These are phyloP conservation scores for Cryptosula pallasiana DNA, from an alignment of 2,888 invertebrate genomes.

Conservation along the genomic window DNA sequence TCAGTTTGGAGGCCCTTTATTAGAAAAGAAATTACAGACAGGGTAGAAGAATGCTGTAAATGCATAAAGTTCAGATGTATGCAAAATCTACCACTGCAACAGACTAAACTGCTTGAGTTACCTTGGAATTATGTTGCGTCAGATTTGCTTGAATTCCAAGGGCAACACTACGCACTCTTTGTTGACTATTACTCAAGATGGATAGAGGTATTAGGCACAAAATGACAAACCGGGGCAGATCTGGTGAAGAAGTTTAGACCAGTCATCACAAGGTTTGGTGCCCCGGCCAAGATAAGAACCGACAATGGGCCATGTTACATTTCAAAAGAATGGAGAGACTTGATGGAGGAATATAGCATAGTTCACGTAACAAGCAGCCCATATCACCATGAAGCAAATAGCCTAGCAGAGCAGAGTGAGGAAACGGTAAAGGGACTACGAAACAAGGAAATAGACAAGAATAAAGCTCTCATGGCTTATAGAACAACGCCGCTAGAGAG, in stretches of 20 bases:
- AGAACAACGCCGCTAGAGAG: too few relatives aligned
- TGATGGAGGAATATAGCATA: too few relatives aligned
- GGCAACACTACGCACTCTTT: neutral
- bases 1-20: neutral
- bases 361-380: neutral
- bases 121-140: neutral
- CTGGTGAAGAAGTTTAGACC: too few relatives aligned
- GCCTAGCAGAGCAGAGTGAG: neutral
- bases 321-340: too few relatives aligned
- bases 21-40: neutral
- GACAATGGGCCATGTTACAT: too few relatives aligned
- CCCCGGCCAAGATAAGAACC: too few relatives aligned
- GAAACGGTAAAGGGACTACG: neutral
- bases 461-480: too few relatives aligned
- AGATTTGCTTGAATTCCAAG: neutral
- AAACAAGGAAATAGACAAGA: neutral
- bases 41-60: neutral
- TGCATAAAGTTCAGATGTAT: neutral
- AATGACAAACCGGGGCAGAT: neutral
- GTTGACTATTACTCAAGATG: neutral
- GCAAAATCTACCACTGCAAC: neutral
- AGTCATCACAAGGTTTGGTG: too few relatives aligned
- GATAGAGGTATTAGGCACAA: neutral
- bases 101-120: too few relatives aligned
- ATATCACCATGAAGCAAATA: neutral